phyloP scores from a whole-genome alignment of 2,113 vertebrate genomes.

The Lophochroa leadbeateri region DNA sequence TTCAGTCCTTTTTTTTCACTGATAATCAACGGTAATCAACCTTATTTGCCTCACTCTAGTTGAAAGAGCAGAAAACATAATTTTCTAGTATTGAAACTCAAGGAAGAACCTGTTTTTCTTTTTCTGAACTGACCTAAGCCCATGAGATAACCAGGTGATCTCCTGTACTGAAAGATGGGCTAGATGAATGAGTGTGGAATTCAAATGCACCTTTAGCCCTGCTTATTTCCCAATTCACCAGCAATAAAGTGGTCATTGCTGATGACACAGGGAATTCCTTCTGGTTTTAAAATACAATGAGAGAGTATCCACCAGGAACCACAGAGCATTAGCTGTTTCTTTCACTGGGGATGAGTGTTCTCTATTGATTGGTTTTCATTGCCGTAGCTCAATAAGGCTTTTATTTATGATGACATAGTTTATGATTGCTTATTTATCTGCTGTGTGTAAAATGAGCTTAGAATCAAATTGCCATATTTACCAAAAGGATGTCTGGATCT shows the following conservation, averaged over 20 bases:
- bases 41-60: not conserved
- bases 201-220: not conserved
- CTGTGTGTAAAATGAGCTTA: not conserved
- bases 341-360: conserved; percentile 34
- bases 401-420: conserved; percentile 23
- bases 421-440: conserved; percentile 18
- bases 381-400: conserved; percentile 9
- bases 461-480: not conserved
- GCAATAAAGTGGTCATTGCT: conserved; percentile 16
- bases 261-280: conserved; percentile 60
- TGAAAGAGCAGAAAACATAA: not conserved
- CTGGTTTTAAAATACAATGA: conserved; percentile 49
- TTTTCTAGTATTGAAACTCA: not conserved
- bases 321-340: not conserved
- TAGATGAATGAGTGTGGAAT: not conserved
- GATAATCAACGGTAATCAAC: not conserved
- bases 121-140: not conserved
- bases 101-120: not conserved
- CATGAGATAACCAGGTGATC: not conserved
- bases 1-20: not conserved
- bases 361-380: conserved; percentile 41
- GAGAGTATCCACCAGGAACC: conserved; percentile 29
- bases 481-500: not conserved
- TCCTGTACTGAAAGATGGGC: not conserved
- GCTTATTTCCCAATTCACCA: conserved; percentile 7